Base-by-base conservation (phyloP, 1,140 invertebrate genomes). In the Musca vetustissima region DNA sequence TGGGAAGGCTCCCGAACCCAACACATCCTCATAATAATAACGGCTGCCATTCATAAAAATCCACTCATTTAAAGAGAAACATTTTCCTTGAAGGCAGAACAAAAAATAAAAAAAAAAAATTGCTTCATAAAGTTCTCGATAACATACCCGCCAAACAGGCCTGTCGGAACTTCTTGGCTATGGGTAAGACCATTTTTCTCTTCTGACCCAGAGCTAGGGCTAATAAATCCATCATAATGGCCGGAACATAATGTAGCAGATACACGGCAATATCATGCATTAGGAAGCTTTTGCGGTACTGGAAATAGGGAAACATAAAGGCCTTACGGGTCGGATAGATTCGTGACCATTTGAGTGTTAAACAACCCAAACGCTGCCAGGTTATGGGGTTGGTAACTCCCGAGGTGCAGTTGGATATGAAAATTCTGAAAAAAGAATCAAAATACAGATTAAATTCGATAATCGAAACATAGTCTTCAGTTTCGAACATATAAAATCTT, bases 321-420 rank as follows among this genome's bases (percentile, higher is more conserved):
- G 93, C 87, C 72, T 93, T 90, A 82, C 91, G 93, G 48, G 91
- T 89, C 3, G 93, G 93, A 70, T 89, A 90, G 59, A 89, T 87
- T 13, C 89, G 83, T 0, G 92, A 88, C 81, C 92, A 88, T 76
- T 90, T 89, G 52, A 89, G 85, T 15, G 89, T 90, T 2, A 90
- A 83, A 13, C 83, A 73, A 0, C 89, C 89, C 70, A 96, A 90
- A 71, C 92, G 85, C 24, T 91, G 88, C 96, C 96, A 98, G 21
- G 86, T 87, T 6, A 98, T 86, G 1, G 92, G 91, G 79, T 97
- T 97, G 19, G 91, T 85, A 6, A 88, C 84, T 1, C 95, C 93
- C 15, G 93, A 93, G 0, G 94, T 96, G 73, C 94, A 95, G 80
- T 98, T 97, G 82, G 96, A 98, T n/a, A 98, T 89, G 72, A 76